Percentiles rank a stretch among this genome's conserved stretches.
Evolutionary conservation across 92 coral and sea anemone species (phyloP).

Genomic region (Ricordea florida): DNA sequence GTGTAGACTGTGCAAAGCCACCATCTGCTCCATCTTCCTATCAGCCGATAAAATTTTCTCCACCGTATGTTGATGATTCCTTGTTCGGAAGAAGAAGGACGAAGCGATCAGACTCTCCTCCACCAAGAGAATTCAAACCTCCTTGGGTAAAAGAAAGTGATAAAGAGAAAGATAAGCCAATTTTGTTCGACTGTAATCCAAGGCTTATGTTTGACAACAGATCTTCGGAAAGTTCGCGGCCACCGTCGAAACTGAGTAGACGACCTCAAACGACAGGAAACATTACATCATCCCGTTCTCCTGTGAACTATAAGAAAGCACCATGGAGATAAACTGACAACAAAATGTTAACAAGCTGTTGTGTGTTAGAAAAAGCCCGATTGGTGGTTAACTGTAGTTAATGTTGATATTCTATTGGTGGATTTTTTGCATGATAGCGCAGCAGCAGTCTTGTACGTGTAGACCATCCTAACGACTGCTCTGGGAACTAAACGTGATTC

Average conservation of each 20-base stretch:
- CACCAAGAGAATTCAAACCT: slow-evolving; percentile 60
- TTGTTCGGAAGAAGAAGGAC: slow-evolving; percentile 74
- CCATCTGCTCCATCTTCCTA: slow-evolving; percentile 33
- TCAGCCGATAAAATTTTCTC: slow-evolving; percentile 75
- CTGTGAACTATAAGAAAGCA: slow-evolving; percentile 2
- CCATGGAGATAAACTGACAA: slow-evolving; percentile 40
- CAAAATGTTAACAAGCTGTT: too few relatives aligned
- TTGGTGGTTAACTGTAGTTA: too few relatives aligned
- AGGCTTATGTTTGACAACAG: slow-evolving; percentile 36
- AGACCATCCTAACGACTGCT: too few relatives aligned
- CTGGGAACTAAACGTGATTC: too few relatives aligned
- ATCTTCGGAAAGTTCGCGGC: slow-evolving; percentile 13
- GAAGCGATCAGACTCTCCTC: slow-evolving; percentile 59
- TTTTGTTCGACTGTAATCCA: slow-evolving; percentile 60
- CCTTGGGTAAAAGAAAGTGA: slow-evolving; percentile 78
- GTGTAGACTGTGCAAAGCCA: slow-evolving; percentile 42
- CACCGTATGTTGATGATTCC: slow-evolving; percentile 72
- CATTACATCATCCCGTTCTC: not conserved
- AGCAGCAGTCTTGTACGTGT: too few relatives aligned
- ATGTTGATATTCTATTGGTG: too few relatives aligned
- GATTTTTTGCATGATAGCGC: too few relatives aligned
- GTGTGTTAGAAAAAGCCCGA: too few relatives aligned
- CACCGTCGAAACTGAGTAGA: not conserved
- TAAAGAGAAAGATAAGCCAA: slow-evolving; percentile 38
- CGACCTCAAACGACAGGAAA: not conserved